These are phyloP conservation scores for Tetheella fluctuosa DNA, from an alignment of 2,888 invertebrate species.

Conservation along the genomic window DNA sequence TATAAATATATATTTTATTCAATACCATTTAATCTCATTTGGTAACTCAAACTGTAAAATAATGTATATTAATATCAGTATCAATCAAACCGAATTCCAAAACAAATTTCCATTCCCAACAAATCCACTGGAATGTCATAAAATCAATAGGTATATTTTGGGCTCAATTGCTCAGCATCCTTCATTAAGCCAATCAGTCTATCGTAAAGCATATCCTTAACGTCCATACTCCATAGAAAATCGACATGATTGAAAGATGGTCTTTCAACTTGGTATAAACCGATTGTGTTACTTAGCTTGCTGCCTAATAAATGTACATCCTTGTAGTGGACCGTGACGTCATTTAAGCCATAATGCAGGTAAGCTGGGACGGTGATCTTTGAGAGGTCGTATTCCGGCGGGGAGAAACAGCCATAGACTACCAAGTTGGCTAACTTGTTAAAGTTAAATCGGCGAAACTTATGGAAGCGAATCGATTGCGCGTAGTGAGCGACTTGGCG, in stretches of 20 bases:
- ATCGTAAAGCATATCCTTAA: slow-evolving; percentile 41
- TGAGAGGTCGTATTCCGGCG: slow-evolving; percentile 52
- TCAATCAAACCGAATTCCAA: too few species aligned
- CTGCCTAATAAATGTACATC: slow-evolving; percentile 43
- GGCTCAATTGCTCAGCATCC: slow-evolving; percentile 38
- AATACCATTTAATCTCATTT: too few species aligned
- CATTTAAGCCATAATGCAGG: slow-evolving; percentile 49
- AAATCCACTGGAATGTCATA: neutral
- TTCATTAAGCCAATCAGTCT: slow-evolving; percentile 38
- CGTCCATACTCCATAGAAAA: slow-evolving; percentile 54
- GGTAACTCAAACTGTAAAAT: too few species aligned
- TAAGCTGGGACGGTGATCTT: slow-evolving; percentile 45
- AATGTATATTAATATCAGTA: too few species aligned
- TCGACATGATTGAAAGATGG: slow-evolving; percentile 53
- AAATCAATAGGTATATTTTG: neutral
- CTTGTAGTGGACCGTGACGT: slow-evolving; percentile 38
- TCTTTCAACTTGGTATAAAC: slow-evolving; percentile 30
- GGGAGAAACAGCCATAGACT: slow-evolving; percentile 43
- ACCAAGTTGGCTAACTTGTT: slow-evolving; percentile 42
- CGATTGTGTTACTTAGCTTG: slow-evolving; percentile 39
- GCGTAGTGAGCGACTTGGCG: slow-evolving; percentile 60
- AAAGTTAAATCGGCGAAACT: slow-evolving; percentile 54
- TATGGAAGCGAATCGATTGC: slow-evolving; percentile 45
- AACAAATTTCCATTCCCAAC: too few species aligned
- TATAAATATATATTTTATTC: too few species aligned